Evolutionary conservation across 2,113 vertebrate genomes (phyloP), one percentile per base, ranked within the genome.

Genomic region (Xiphias gladius): DNA sequence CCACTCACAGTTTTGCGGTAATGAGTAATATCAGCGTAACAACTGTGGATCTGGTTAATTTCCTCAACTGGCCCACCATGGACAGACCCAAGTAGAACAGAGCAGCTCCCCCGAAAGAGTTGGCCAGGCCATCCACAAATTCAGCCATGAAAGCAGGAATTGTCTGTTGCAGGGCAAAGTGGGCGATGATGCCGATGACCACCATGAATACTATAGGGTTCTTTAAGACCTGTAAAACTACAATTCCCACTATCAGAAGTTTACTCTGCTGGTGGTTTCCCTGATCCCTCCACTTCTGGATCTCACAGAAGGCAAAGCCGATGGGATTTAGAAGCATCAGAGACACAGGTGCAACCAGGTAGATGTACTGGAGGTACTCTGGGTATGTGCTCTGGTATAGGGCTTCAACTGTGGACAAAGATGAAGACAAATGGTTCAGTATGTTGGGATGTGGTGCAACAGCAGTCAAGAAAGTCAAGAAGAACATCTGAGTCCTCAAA

Each of bases 191-290:
- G 85, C 98, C 98, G 81, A 99, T 88, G 83, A 98, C 93, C 80
- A 99, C 98, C 98, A 99, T 99, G 80, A 99, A 99, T 2, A 99
- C 97, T 41, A 99, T 98, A 10, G 98, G 98, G 89, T 99, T 99
- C 93, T 96, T 97, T 83, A 99, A 86, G 79, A 99, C 97, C 72
- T 96, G 97, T 30, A 97, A 93, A 57, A 97, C 71, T 67, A 97
- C 97, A 75, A 96, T 85, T 80, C 96, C 96, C 89, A 97, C 83
- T 37, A 98, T 96, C 83, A 94, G 89, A 41, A 96, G 79, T 95
- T 97, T 99, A 84, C 93, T 96, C 77, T 96, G 96, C 76, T 96
- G 96, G 41, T 90, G 89, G 87, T 94, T 95, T 30, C 84, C 93
- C 82, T 96, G 95, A 37, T 96, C 94, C 91, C 94, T 96, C 95